These are phyloP conservation scores for Phyllostomus discolor DNA, from an alignment of 2,113 vertebrate genomes.

Conservation along the genomic window DNA sequence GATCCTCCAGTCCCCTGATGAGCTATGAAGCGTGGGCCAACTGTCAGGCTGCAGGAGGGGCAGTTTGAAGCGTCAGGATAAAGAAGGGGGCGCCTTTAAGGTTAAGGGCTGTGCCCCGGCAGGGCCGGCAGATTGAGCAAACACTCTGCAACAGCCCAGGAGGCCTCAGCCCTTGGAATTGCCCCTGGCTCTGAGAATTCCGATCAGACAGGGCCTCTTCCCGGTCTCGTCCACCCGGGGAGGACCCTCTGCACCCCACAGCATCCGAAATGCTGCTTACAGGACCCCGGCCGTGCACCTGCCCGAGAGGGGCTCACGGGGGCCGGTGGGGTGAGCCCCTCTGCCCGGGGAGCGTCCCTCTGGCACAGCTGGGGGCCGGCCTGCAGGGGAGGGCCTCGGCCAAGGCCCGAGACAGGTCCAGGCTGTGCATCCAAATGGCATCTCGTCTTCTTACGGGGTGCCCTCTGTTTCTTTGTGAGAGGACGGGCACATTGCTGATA, in stretches of 20 bases:
- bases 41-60: neutral
- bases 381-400: neutral
- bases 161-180: neutral
- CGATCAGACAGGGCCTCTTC: neutral
- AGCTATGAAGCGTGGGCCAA: neutral
- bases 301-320: neutral
- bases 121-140: neutral
- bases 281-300: neutral
- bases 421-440: neutral
- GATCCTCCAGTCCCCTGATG: neutral
- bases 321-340: neutral
- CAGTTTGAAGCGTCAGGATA: neutral
- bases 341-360: neutral
- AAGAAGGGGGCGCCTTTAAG: neutral
- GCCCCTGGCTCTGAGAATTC: neutral
- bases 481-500: neutral
- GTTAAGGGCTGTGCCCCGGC: neutral
- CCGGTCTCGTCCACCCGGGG: neutral
- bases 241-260: neutral
- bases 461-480: neutral
- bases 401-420: neutral
- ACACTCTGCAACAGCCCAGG: neutral
- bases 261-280: neutral
- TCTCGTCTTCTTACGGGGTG: neutral
- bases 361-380: too few species aligned